Evolutionary conservation across 35 echinoderm and acorn worm genomes (phyloP), one percentile per base, ranked within the genome.

Genomic region (Eucidaris tribuloides): DNA sequence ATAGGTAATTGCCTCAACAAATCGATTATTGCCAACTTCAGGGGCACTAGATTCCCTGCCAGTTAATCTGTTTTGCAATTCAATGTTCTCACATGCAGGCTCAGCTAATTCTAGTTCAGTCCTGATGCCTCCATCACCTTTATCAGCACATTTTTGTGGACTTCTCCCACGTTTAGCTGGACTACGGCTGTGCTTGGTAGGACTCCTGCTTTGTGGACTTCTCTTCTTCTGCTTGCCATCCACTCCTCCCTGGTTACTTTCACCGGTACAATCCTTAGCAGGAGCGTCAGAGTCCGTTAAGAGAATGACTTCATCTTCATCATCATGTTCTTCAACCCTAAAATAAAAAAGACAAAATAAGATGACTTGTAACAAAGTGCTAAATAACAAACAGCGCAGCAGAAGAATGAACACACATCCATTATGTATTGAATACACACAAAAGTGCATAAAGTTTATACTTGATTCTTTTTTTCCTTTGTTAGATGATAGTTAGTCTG

Each of bases 221-320:
- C 37, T 74, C 41, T 44, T 74, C 35, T 22, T 74, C 41, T 71
- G 77, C 27, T 20, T 14, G 18, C 28, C 77, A 5, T 27, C 35
- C 36, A 31, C 46, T 45, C 42, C 35, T 58, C 46, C 15, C 17
- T 32, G 56, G 22, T n/a, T 9, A 30, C 18, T 32, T 2, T 84
- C 54, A 22, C 30, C 50, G 24, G 56, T 24, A 11, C 19, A 3
- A 22, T 71, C n/a, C n/a, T 84, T 62, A 4, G n/a, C 24, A 46
- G 62, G n/a, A 20, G 52, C 14, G 15, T 38, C 35, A 14, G 61
- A 34, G 30, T 19, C 33, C 24, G 68, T 42, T 44, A 74, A 11
- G 38, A 74, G 68, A 4, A 74, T 20, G 18, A 41, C 81, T 28
- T 42, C 81, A 83, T 84, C 82, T 25, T 84, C 62, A 5, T 56